Evolutionary conservation across 2,888 invertebrate genomes (phyloP), one percentile per base, ranked within the genome.

Genomic region (Sesia bembeciformis): DNA sequence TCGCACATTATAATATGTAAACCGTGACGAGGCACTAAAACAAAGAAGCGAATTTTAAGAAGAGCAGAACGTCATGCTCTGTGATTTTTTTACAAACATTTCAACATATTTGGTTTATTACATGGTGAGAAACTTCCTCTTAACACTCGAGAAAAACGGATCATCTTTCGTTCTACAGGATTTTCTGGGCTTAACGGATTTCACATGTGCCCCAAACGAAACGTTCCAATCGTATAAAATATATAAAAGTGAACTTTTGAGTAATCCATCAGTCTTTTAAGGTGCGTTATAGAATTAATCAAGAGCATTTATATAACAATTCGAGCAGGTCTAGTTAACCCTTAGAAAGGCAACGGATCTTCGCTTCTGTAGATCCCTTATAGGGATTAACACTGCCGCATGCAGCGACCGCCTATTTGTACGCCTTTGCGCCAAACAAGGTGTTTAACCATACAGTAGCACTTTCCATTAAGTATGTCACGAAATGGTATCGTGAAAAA

Each of bases 111-210:
- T 0, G 40, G 40, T 60, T 70, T 68, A 74, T 74, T 74, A 77
- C 55, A 60, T 70, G 65, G 58, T 64, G 65, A 61, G 64, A 65
- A 75, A 68, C 67, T 74, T 70, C 70, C 70, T 72, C 61, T 70
- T 65, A 65, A 64, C 66, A 66, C 7, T 42, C 42, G 5, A 39
- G 38, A 50, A 50, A 73, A 76, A 65, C 63, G 72, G 72, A 75
- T 73, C 74, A 74, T 74, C 67, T 69, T 72, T 70, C 70, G 66
- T 72, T 69, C 67, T 63, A 77, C 68, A 65, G 79, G 78, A 77
- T 81, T 81, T 81, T 70, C 69, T 66, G 70, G 74, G 78, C 73
- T 84, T 82, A 84, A 66, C 62, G 76, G 78, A 78, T 81, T 78
- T 78, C 78, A 81, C 76, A 72, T 75, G 72, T 75, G 72, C 68